Conservation (phyloP, 2,888 invertebrate genomes). For the Mamestra brassicae region DNA sequence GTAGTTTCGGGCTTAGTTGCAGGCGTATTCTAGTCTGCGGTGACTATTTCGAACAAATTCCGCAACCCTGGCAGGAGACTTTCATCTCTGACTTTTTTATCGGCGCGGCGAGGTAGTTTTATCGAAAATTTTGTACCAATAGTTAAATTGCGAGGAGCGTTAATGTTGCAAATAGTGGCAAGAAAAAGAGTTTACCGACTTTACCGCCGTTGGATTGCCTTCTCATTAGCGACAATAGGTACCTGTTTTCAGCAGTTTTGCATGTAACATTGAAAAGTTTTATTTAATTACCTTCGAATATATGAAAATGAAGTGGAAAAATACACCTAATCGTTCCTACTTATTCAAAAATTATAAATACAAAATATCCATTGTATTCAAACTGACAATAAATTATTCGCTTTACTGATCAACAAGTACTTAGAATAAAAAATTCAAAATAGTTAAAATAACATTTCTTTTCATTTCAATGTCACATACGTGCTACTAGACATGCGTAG, state of each 20-base stretch:
- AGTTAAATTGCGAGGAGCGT: background rate
- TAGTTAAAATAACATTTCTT: slow-evolving; percentile 23
- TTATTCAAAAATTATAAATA: slow-evolving; percentile 28
- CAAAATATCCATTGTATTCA: slow-evolving; percentile 42
- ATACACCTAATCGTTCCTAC: slow-evolving; percentile 27
- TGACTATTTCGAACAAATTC: too few species aligned
- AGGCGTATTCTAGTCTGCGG: too few species aligned
- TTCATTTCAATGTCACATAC: slow-evolving; percentile 36
- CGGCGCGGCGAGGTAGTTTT: background rate
- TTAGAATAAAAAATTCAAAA: slow-evolving; percentile 19
- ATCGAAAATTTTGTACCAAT: background rate
- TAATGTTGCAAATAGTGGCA: background rate
- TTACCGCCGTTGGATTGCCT: slow-evolving; percentile 15
- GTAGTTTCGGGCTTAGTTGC: too few species aligned
- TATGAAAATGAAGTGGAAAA: slow-evolving; percentile 40
- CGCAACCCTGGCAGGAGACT: slow-evolving; percentile 71
- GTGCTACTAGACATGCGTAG: slow-evolving; percentile 31
- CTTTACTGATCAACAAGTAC: slow-evolving; percentile 11
- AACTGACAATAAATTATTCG: slow-evolving; percentile 11
- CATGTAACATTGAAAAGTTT: slow-evolving; percentile 32
- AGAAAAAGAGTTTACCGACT: background rate
- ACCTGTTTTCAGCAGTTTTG: slow-evolving; percentile 3
- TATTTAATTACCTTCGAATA: slow-evolving; percentile 31
- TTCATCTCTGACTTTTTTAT: background rate
- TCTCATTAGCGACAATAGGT: slow-evolving; percentile 25